Conservation (phyloP, 1,140 invertebrate species). For the Ceratoteleas bidentatus region DNA sequence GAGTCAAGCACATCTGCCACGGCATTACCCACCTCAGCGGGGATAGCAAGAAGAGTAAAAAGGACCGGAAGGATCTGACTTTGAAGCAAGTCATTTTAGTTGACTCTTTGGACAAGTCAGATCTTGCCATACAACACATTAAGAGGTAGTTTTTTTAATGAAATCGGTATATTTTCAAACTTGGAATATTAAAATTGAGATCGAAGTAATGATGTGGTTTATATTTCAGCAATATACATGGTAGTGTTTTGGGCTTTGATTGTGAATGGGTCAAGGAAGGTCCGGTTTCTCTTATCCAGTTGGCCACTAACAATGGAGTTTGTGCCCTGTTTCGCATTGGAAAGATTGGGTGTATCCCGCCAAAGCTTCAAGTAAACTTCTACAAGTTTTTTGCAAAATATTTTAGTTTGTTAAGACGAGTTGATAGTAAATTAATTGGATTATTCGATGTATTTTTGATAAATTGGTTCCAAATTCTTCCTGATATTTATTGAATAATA, state of each 20-base stretch:
- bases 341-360: slow-evolving; percentile 83
- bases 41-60: slow-evolving; percentile 3
- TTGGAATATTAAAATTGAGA: no score
- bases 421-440: no score
- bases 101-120: slow-evolving; percentile 76
- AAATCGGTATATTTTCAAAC: no score
- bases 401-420: no score
- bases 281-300: slow-evolving; percentile 84
- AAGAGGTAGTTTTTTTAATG: slow-evolving; percentile 67
- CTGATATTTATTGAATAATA: no score
- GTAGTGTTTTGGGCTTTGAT: slow-evolving; percentile 85
- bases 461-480: background rate
- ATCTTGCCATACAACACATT: slow-evolving; percentile 78
- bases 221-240: slow-evolving; percentile 72
- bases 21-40: slow-evolving; percentile 62
- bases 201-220: slow-evolving; percentile 9
- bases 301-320: slow-evolving; percentile 84
- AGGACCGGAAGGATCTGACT: slow-evolving; percentile 61
- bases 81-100: slow-evolving; percentile 76
- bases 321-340: slow-evolving; percentile 85
- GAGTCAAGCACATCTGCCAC: slow-evolving; percentile 74
- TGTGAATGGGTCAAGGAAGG: slow-evolving; percentile 87
- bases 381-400: no score
- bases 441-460: no score
- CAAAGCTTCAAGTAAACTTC: slow-evolving; percentile 81